Conservation (phyloP, 2,888 invertebrate species). For the Lepidonotus clava region DNA sequence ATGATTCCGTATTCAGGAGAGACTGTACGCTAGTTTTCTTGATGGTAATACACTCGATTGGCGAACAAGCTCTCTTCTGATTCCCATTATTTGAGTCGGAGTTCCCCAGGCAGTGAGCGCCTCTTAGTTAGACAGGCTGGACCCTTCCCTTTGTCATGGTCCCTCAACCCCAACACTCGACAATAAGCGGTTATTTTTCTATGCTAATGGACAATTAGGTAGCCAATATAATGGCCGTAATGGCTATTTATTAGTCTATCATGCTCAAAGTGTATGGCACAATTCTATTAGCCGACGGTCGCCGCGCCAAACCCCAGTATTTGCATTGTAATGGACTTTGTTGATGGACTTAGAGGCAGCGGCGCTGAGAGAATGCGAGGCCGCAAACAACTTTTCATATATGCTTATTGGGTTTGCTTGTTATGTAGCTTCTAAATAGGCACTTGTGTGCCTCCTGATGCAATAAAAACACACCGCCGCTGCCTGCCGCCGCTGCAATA, state of each 20-base stretch:
- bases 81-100: background rate
- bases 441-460: slow-evolving; percentile 48
- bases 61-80: slow-evolving; percentile 17
- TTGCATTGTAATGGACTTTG: slow-evolving; percentile 53
- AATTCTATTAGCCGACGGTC: slow-evolving; percentile 25
- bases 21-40: background rate
- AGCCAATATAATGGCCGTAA: slow-evolving; percentile 49
- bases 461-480: slow-evolving; percentile 29
- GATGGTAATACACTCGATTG: background rate
- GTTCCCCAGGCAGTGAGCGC: background rate
- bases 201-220: slow-evolving; percentile 48
- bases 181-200: slow-evolving; percentile 52
- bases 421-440: slow-evolving; percentile 47
- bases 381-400: slow-evolving; percentile 51
- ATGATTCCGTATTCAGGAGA: background rate
- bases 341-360: slow-evolving; percentile 3
- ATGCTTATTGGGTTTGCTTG: slow-evolving; percentile 51
- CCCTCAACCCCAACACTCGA: background rate
- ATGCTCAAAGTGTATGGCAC: slow-evolving; percentile 51
- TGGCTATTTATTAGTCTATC: slow-evolving; percentile 54
- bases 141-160: background rate
- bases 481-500: background rate
- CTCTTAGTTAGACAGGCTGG: background rate
- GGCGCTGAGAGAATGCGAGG: background rate
- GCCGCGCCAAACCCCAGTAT: slow-evolving; percentile 30